Conservation (phyloP, 2,888 invertebrate genomes). For the Ormyrus rosae region DNA sequence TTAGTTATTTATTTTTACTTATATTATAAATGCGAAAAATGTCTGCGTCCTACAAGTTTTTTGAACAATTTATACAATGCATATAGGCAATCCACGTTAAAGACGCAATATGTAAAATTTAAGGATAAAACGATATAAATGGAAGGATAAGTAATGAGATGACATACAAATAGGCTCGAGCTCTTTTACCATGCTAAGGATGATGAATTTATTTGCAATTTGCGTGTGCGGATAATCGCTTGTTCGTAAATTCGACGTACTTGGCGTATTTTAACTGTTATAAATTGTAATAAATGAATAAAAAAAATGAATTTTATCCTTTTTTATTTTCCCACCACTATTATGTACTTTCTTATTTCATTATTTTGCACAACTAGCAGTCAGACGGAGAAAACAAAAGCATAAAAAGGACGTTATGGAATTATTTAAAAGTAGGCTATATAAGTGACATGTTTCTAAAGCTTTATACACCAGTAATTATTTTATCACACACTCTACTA, state of each 20-base stretch:
- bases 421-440: conserved; percentile 30
- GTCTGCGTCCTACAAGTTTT: conserved; percentile 26
- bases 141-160: conserved; percentile 26
- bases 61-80: conserved; percentile 23
- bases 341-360: background rate
- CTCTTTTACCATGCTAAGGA: conserved; percentile 34
- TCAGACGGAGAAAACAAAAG: conserved; percentile 5
- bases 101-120: conserved; percentile 46
- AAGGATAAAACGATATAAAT: conserved; percentile 35
- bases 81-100: conserved; percentile 36
- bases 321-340: conserved; percentile 3
- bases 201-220: conserved; percentile 55
- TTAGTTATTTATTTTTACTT: conserved; percentile 54
- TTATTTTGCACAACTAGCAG: background rate
- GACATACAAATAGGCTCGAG: conserved; percentile 16
- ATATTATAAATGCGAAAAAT: conserved; percentile 37
- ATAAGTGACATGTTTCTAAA: conserved; percentile 51
- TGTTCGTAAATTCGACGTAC: conserved; percentile 65
- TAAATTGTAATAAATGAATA: conserved; percentile 67
- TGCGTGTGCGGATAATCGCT: conserved; percentile 60
- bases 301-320: conserved; percentile 36
- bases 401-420: conserved; percentile 25
- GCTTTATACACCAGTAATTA: conserved; percentile 44
- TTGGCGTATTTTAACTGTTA: conserved; percentile 67
- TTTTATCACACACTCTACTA: conserved; percentile 27